Percentiles rank a stretch among this genome's conserved stretches.
Evolutionary conservation across 2,888 invertebrate species (phyloP).

Genomic region (Ormia ochracea): DNA sequence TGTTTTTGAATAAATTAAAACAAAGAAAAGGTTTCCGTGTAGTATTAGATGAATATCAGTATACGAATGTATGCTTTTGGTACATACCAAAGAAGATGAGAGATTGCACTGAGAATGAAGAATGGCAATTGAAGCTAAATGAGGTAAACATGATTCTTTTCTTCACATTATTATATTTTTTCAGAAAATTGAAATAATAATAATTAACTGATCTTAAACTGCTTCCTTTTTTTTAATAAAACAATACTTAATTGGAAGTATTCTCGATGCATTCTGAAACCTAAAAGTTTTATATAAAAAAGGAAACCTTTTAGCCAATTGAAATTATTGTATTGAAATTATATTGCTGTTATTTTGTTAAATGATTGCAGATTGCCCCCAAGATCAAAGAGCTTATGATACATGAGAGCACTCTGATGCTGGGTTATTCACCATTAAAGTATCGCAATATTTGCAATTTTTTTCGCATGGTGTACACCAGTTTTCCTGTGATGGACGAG

Average conservation of each 20-base stretch:
- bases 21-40: conserved; percentile 79
- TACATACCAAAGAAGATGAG: conserved; percentile 82
- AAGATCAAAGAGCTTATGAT: conserved; percentile 85
- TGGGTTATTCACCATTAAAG: conserved; percentile 85
- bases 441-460: conserved; percentile 83
- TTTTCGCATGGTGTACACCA: conserved; percentile 85
- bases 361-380: conserved; percentile 79
- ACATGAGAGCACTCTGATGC: conserved; percentile 82
- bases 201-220: no score
- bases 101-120: conserved; percentile 73
- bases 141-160: no score
- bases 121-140: conserved; percentile 79
- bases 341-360: neutral
- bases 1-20: conserved; percentile 79
- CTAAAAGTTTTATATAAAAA: no score
- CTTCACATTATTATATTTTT: no score
- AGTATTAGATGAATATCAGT: conserved; percentile 82
- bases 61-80: conserved; percentile 94
- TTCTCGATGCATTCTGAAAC: no score
- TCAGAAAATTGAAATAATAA: no score
- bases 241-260: no score
- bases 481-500: conserved; percentile 81
- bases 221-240: no score
- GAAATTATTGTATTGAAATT: neutral
- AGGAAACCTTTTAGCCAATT: no score